phyloP scores from a whole-genome alignment of 2,888 invertebrate genomes.

The Orchesella flavescens region DNA sequence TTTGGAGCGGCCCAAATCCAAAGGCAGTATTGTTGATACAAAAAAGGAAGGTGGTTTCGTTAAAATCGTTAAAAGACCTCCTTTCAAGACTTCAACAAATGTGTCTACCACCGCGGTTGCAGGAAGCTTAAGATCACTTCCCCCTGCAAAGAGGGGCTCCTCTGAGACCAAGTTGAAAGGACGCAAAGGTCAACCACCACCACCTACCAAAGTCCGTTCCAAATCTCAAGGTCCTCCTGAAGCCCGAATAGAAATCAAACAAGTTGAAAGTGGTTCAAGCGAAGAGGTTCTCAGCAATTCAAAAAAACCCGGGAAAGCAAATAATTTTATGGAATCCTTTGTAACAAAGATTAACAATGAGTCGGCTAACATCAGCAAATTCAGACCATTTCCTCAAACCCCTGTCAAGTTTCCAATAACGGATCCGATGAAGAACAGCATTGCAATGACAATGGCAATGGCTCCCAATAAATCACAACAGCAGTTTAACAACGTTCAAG shows the following conservation, averaged over 20 bases:
- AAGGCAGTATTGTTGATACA: neutral
- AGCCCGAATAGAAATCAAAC: neutral
- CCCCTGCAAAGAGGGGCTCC: neutral
- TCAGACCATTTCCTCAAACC: neutral
- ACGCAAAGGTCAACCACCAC: neutral
- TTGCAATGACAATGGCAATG: no score
- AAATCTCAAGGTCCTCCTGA: neutral
- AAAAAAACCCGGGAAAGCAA: neutral
- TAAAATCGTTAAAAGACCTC: no score
- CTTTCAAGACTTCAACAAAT: neutral
- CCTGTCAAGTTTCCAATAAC: neutral
- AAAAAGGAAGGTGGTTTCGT: neutral
- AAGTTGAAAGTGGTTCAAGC: neutral
- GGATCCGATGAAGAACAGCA: neutral
- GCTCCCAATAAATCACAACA: neutral
- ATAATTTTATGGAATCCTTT: neutral
- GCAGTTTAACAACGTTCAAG: conserved; percentile 36
- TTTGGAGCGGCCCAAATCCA: neutral
- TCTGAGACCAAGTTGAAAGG: neutral
- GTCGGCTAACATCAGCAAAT: neutral
- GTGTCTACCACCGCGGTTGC: conserved; percentile 1
- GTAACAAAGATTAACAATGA: neutral
- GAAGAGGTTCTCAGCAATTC: neutral
- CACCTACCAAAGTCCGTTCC: neutral
- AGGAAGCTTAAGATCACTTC: neutral